Conservation (phyloP, 2,797 vertebrate genomes). For the Siniperca obscura region DNA sequence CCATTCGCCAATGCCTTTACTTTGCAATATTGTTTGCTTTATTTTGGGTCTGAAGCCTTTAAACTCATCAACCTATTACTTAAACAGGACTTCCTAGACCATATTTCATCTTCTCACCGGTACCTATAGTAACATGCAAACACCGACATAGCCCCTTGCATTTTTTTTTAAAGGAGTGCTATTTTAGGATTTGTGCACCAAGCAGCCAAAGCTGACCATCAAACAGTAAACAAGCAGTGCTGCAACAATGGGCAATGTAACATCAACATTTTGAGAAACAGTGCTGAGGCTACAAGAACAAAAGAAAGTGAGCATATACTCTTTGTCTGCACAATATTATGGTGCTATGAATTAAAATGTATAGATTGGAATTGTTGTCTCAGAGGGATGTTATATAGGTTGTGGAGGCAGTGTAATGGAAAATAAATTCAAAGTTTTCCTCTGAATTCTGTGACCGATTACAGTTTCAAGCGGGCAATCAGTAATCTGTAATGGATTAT, state of each 20-base stretch:
- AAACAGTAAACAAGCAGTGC: conserved; percentile 3
- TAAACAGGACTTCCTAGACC: background rate
- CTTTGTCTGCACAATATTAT: background rate
- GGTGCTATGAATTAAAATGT: conserved; percentile 7
- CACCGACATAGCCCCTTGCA: background rate
- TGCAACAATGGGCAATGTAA: conserved; percentile 16
- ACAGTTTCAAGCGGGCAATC: conserved; percentile 32
- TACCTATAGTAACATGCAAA: background rate
- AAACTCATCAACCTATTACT: background rate
- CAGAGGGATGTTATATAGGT: conserved; percentile 17
- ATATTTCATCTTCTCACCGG: conserved; percentile 20
- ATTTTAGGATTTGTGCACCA: background rate
- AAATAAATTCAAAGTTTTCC: conserved; percentile 44
- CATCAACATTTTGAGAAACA: conserved; percentile 1
- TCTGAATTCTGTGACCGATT: conserved; percentile 49
- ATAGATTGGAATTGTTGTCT: conserved; percentile 20
- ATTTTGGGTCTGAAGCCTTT: background rate
- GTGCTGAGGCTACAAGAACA: conserved; percentile 5
- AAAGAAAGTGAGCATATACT: background rate
- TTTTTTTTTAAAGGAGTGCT: background rate
- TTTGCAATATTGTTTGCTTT: background rate
- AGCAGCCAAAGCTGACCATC: conserved; percentile 10
- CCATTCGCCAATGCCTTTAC: background rate
- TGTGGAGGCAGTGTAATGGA: conserved; percentile 40
- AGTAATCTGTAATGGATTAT: conserved; percentile 66